Base-by-base conservation (phyloP, 2,113 vertebrate species). In the Actinemys pallida region DNA sequence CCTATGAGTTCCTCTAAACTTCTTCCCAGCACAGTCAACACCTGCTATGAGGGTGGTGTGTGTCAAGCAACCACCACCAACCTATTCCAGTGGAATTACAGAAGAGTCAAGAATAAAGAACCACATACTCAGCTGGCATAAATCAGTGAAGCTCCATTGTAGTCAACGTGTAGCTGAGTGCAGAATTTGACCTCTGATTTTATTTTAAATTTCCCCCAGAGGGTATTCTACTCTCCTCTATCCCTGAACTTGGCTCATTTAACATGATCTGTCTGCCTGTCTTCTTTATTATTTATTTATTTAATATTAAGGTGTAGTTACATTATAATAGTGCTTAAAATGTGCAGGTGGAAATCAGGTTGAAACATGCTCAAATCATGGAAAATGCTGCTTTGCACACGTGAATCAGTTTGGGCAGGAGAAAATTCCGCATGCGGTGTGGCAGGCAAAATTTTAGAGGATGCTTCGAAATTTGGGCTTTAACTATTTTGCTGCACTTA, bases 201-300 rank as follows among this genome's bases (percentile, higher is more conserved):
- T 94, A 69, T 91, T 22, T 95, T 95, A 94, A 92, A 93, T 78
- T 88, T 95, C 92, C n/a, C 35, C 27, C 69, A 35, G 62, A 85
- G 80, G 59, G 7, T 65, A 78, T 86, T 25, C 81, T 93, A 47
- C 39, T 91, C 89, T 93, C 81, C 86, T 88, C 78, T 39, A 54
- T 19, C 11, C 57, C 29, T 81, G 31, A 79, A 93, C 72, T 20
- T 75, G 39, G 89, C 87, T 62, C 53, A 35, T 54, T 87, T 82
- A 90, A 17, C 54, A 27, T 94, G 88, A 84, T 83, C 87, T 92
- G 16, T 84, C 83, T 47, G 45, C 42, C 3, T 42, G 52, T 42
- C 83, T 47, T 27, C 76, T 42, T 76, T 56, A 31, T n/a, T 47
- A 47, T 53, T 83, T 5, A 69, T 19, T 69, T 72, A 24, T 81